Evolutionary conservation across 2,888 invertebrate species (phyloP), one percentile per base, ranked within the genome.

Genomic region (Atrina japonica): DNA sequence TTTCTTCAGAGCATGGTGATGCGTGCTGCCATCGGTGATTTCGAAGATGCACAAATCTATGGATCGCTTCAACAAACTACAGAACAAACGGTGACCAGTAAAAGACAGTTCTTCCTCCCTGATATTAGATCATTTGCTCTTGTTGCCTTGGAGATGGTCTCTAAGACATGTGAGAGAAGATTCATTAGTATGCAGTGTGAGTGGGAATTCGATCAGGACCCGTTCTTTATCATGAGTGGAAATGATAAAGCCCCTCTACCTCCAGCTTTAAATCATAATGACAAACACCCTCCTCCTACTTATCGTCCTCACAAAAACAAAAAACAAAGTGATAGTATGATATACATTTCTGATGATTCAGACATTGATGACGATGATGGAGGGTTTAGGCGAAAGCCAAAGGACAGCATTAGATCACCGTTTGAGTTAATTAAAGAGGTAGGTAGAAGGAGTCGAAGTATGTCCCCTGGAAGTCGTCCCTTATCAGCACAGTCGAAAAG

Each of bases 51-150:
- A 3, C 79, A 82, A 53, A 83, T 86, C 18, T 87, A 83, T 65
- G 86, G 86, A 5, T 81, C 85, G 7, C 70, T 84, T n/a, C 83
- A 84, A 56, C 84, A 83, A 55, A 83, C 80, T n/a, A 56, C 79
- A 14, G 78, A 78, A 30, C 77, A 74, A 52, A 66, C 68, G 11
- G 67, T 75, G 23, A 77, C 77, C 67, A 83, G 77, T 72, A 83
- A 84, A 59, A 75, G 85, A 29, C 80, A 83, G 45, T 86, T 86
- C 70, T 85, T 86, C 65, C 73, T 83, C 3, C 85, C 86, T 0
- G 86, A 86, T 70, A 85, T 86, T 61, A 73, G 86, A 14, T 83
- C 86, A 18, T 86, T 84, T 71, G 86, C 85, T 16, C 73, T 86
- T 7, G 77, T 86, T 14, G 83, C 85, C 0, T 61, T 86, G 56